Evolutionary conservation across 2,113 vertebrate species (phyloP).

Genomic region (Nymphicus hollandicus): DNA sequence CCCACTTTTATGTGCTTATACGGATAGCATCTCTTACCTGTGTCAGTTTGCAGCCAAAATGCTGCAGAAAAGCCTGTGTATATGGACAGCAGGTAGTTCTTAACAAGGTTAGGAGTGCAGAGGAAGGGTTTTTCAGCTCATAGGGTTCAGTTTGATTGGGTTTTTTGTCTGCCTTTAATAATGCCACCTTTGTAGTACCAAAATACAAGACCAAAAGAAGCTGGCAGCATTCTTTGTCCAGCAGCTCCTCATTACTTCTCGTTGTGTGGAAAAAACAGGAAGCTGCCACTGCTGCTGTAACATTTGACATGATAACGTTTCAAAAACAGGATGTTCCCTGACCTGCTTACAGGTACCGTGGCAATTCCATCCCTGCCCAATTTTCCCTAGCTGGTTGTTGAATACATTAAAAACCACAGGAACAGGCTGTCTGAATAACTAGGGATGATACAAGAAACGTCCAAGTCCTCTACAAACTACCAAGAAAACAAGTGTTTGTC

Average conservation of each 20-base stretch:
- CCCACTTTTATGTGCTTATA: background rate
- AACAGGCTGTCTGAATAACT: background rate
- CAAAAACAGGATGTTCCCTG: background rate
- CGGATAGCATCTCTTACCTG: background rate
- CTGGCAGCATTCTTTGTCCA: background rate
- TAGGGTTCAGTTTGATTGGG: background rate
- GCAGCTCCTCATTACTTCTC: background rate
- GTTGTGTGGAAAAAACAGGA: background rate
- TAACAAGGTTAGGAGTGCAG: background rate
- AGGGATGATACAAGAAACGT: background rate
- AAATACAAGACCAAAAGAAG: background rate
- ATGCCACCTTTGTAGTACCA: constrained; percentile 6
- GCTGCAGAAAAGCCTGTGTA: background rate
- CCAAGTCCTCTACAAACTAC: background rate
- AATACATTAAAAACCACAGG: background rate
- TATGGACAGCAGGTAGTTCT: background rate
- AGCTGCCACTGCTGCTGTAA: background rate
- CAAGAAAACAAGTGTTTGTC: background rate
- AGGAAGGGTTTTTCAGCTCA: background rate
- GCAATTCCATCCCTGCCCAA: background rate
- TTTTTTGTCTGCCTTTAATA: constrained; percentile 1
- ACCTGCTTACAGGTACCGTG: background rate
- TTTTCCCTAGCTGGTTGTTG: background rate
- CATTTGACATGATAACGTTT: background rate
- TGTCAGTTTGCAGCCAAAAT: background rate